Base-by-base conservation (phyloP, 1,140 invertebrate genomes). In the Bradysia coprophila region DNA sequence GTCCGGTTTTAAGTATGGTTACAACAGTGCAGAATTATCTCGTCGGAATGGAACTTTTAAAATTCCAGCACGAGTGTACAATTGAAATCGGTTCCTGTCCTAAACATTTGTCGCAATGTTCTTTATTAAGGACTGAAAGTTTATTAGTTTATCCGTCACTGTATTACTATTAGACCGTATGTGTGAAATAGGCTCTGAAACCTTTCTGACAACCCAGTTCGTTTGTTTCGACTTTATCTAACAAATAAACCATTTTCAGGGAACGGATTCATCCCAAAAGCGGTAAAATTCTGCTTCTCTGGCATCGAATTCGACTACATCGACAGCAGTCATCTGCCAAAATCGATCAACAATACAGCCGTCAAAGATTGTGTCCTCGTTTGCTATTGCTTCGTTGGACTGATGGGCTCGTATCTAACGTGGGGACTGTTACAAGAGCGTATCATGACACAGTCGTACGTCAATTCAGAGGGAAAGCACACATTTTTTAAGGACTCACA, bases 371-470 rank as follows among this genome's bases (percentile, higher is more conserved):
- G 32, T 41, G 10, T 31, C 11, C n/a, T 16, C 19, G 20, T 21
- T 28, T 16, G 73, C 2, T 77, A 87, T 57, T 95, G 91, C 63
- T 87, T 94, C 55, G 55, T 74, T 31, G 91, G 91, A 1, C 68
- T 97, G 2, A 91, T 94, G 73, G 66, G 74, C 2, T 86, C 86
- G 37, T 96, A 93, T 57, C 66, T 97, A 16, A 82, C 84, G 22
- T 98, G 93, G 92, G 93, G 92, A 2, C 68, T 95, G 34, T 63
- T 96, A 38, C 93, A 96, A 63, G 86, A 93, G 63, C 89, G 89
- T 67, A 80, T 91, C 45, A 89, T 89, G 81, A 88, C 83, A 1
- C 78, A 81, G 61, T 74, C 79, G 48, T 92, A 92, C 51, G 20
- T n/a, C 13, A 39, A 74, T 55, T 52, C 54, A 3, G 61, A 68